phyloP scores from a whole-genome alignment of 1,140 invertebrate genomes.

The Mizuhopecten yessoensis region DNA sequence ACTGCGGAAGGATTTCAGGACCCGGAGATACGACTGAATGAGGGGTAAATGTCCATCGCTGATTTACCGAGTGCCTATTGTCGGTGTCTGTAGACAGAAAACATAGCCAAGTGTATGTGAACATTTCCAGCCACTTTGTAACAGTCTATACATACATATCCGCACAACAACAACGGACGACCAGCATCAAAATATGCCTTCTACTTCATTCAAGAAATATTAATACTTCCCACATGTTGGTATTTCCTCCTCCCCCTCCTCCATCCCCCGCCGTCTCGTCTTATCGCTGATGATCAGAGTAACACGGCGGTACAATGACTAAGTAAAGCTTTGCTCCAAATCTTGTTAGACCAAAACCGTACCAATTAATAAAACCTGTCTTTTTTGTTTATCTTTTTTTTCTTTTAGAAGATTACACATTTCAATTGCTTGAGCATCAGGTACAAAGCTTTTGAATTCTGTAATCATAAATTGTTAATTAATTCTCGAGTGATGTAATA shows the following conservation, averaged over 20 bases:
- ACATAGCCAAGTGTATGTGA: conserved; percentile 20
- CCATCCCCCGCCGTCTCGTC: not conserved
- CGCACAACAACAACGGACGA: not conserved
- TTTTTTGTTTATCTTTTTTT: not conserved
- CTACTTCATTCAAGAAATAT: conserved; percentile 39
- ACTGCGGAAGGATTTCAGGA: too few relatives aligned
- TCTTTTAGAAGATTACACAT: not conserved
- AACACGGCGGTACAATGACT: not conserved
- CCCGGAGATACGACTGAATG: too few relatives aligned
- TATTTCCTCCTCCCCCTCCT: conserved; percentile 11
- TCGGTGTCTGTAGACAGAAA: not conserved
- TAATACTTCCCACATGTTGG: conserved; percentile 26
- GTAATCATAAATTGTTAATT: not conserved
- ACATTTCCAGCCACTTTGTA: conserved; percentile 36
- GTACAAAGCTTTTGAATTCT: not conserved
- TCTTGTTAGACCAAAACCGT: not conserved
- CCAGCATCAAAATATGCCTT: conserved; percentile 33
- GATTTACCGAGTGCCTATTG: not conserved
- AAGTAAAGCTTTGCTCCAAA: not conserved
- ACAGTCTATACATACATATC: not conserved
- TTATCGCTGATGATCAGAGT: not conserved
- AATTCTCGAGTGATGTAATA: not conserved
- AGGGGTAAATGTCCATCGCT: not conserved
- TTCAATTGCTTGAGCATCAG: not conserved
- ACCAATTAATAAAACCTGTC: not conserved